Base-by-base conservation (phyloP, 2,113 vertebrate species). In the Petrocephalus microphthalmus region DNA sequence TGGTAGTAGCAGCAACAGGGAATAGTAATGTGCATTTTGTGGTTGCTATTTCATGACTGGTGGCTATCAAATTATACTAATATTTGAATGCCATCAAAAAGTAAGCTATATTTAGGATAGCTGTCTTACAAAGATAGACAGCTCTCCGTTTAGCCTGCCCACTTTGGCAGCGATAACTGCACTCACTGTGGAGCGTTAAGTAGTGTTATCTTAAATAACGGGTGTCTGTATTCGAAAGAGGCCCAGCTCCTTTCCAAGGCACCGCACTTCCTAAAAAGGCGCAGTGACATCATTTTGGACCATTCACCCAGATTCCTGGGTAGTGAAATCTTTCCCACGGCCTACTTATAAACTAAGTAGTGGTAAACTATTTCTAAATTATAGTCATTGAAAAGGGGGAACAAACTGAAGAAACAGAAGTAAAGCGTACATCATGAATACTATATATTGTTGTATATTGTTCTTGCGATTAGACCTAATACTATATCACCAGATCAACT, bases 261-360 rank as follows among this genome's bases (percentile, higher is more conserved):
- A 7, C 53, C 53, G 17, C 17, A 19, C 33, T 42, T 33, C 60
- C 71, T 17, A 78, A 78, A 78, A 78, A 37, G 71, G 71, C 33
- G 17, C 71, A 42, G 13, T 78, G 71, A 78, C 71, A 78, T 78
- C 71, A 78, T 78, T 78, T 78, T 78, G 71, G 71, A 78, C 33
- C 71, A 6, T 78, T 78, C 71, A 33, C 71, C 71, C 71, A 78
- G 33, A 78, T 78, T 78, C 71, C 71, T 78, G 33, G 71, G 29
- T 78, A 42, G 71, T 78, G 71, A 78, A 78, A 78, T 78, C 71
- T 78, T 78, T 78, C 71, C 71, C 71, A 78, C 71, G 33, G 33
- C 71, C 71, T 78, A 42, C 71, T 78, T 78, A 33, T 78, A 78
- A 78, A 78, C 29, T 78, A 42, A 78, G 33, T 78, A 78, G 71